Evolutionary conservation across 2,888 invertebrate genomes (phyloP).

Genomic region (Nebria brevicollis): DNA sequence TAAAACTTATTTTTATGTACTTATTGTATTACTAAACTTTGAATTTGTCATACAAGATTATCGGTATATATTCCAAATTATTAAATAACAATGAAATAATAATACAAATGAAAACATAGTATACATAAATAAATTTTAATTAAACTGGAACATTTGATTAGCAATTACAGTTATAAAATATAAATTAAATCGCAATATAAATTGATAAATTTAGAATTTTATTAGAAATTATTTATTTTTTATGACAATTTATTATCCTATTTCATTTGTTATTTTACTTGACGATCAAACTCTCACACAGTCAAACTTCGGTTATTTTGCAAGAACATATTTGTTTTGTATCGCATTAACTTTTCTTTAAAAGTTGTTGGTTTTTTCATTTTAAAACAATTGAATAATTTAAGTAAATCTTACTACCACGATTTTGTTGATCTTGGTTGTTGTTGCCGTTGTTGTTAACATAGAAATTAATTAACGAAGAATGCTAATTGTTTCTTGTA

Average conservation of each 20-base stretch:
- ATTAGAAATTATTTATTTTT: too few relatives aligned
- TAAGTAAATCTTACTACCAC: background rate
- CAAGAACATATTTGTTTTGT: background rate
- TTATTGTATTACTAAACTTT: background rate
- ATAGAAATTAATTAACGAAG: background rate
- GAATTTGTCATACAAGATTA: slow-evolving; percentile 1
- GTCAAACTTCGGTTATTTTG: too few relatives aligned
- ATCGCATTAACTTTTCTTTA: background rate
- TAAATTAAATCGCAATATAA: too few relatives aligned
- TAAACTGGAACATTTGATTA: too few relatives aligned
- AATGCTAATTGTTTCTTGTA: background rate
- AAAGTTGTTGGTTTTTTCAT: background rate
- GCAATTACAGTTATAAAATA: too few relatives aligned
- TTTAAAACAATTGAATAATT: background rate
- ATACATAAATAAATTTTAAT: too few relatives aligned
- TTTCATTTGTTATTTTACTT: too few relatives aligned
- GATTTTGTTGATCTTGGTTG: background rate
- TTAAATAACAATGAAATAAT: background rate
- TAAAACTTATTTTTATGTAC: background rate
- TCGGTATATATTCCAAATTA: background rate
- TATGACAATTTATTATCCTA: too few relatives aligned
- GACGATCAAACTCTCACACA: too few relatives aligned
- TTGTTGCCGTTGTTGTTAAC: background rate
- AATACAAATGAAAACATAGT: too few relatives aligned
- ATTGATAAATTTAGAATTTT: too few relatives aligned